Evolutionary conservation across 2,888 invertebrate genomes (phyloP).

Genomic region (Pelosia muscerda): DNA sequence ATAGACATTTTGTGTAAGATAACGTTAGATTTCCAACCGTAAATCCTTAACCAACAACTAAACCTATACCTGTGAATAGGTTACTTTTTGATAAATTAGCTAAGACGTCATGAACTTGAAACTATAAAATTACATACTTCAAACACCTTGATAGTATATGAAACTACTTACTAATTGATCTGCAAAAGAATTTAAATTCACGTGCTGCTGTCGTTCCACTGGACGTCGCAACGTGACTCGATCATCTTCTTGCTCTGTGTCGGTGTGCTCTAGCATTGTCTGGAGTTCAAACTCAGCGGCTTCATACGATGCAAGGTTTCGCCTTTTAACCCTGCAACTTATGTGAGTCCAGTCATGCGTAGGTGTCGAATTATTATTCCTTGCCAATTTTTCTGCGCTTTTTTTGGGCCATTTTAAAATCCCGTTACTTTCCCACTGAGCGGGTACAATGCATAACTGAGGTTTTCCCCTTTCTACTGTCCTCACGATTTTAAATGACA

Average conservation of each 20-base stretch:
- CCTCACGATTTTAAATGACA: constrained; percentile 3
- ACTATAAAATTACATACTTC: no score
- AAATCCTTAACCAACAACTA: no score
- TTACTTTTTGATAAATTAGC: no score
- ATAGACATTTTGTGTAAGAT: no score
- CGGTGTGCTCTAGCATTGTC: not conserved
- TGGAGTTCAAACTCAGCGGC: constrained; percentile 1
- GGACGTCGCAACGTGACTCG: not conserved
- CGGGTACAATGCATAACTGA: constrained; percentile 15
- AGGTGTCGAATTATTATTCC: constrained; percentile 8
- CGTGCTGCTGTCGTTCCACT: not conserved
- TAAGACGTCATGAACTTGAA: no score
- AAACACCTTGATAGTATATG: no score
- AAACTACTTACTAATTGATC: no score
- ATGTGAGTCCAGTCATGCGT: constrained; percentile 2
- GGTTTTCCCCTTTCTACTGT: constrained; percentile 13
- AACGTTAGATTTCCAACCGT: no score
- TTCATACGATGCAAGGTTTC: constrained; percentile 3
- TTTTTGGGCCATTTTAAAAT: constrained; percentile 18
- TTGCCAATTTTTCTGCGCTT: constrained; percentile 13
- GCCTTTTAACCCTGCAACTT: not conserved
- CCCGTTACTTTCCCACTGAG: constrained; percentile 12
- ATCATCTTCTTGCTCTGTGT: not conserved
- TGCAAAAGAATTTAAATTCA: not conserved
- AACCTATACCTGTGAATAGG: no score